Evolutionary conservation across 1,140 invertebrate genomes (phyloP), one percentile per base, ranked within the genome.

Genomic region (Drosophila parabipectinata): DNA sequence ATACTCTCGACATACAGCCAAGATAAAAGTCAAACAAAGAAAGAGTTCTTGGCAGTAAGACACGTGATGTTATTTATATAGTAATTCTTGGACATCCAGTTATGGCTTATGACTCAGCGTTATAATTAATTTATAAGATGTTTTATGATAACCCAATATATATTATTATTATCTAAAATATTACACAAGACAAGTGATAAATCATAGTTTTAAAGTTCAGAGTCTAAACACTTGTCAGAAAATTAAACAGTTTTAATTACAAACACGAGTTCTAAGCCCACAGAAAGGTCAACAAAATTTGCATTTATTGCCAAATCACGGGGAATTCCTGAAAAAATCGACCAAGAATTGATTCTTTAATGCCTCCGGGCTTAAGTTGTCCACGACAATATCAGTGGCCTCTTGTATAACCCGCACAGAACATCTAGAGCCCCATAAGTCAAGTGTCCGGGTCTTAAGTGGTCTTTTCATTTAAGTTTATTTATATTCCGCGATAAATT

Each of bases 401-500:
- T 39, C 77, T 72, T 79, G 66, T 76, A 72, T 84, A 72, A 64
- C 56, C 58, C 47, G 66, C 45, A 60, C 53, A 51, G 72, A 59
- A 53, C 57, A 34, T 14, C 24, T 8, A 61, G 57, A 68, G 68
- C 45, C 67, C 66, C 55, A 66, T 66, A 81, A 79, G 75, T 76
- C 75, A 83, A 84, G 80, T 84, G 81, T 71, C 67, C 52, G 37
- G 45, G 64, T 66, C 60, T 84, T 73, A 85, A 84, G 77, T 77
- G 81, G 69, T 52, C 68, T 80, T 74, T 52, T 64, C 69, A 57
- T 64, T 84, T 66, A 77, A 69, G 64, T 76, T 78, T 82, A 71
- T 83, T 83, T 83, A 68, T 77, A 80, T 62, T 73, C 71, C 34
- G 56, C 60, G 81, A 84, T 77, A 80, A 84, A 77, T 80, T 53